Evolutionary conservation across 1,140 invertebrate genomes (phyloP).

Genomic region (Trinorchestia longiramus): DNA sequence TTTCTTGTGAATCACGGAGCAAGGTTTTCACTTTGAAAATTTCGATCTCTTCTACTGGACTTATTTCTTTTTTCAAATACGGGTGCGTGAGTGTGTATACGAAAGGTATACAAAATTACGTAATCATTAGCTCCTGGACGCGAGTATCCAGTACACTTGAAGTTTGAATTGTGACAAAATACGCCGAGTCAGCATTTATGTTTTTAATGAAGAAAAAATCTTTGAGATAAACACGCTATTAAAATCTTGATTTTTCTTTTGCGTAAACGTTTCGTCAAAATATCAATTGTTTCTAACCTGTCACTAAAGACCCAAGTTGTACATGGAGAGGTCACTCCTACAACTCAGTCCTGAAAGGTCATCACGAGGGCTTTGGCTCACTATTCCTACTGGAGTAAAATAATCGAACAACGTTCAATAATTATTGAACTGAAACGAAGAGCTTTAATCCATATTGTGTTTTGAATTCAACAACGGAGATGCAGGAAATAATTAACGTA

Average conservation of each 20-base stretch:
- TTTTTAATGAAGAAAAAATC: neutral
- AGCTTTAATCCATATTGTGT: neutral
- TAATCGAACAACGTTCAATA: neutral
- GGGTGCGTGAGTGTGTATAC: neutral
- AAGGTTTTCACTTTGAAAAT: neutral
- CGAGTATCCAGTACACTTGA: neutral
- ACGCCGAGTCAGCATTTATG: neutral
- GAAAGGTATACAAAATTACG: neutral
- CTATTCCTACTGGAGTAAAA: neutral
- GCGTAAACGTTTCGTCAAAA: no score
- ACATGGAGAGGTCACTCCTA: neutral
- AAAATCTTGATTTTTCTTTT: neutral
- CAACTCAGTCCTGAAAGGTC: no score
- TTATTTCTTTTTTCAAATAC: neutral
- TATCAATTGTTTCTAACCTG: no score
- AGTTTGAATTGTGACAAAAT: neutral
- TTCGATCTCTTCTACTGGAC: neutral
- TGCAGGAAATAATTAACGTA: neutral
- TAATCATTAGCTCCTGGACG: neutral
- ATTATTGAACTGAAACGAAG: neutral
- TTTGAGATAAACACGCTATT: neutral
- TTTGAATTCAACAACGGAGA: neutral
- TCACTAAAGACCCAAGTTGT: no score
- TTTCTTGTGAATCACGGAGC: neutral
- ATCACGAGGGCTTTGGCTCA: no score